Conservation (phyloP, 1,140 invertebrate species). For the Thaumatotibia leucotreta region DNA sequence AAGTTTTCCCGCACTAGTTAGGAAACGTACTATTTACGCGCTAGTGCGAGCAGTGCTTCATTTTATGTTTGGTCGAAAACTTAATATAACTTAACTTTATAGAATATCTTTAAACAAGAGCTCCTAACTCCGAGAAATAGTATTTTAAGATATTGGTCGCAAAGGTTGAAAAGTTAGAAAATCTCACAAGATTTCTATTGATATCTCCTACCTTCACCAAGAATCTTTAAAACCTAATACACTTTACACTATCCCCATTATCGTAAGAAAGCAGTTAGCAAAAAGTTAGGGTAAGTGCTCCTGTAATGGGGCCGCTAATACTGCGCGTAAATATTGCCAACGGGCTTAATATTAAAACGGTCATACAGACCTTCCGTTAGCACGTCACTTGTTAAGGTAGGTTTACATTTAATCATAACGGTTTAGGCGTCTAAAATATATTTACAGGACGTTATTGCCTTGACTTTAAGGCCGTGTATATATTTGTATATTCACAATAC, state of each 20-base stretch:
- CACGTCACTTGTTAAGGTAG: slow-evolving; percentile 20
- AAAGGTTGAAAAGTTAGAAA: neutral
- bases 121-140: too few relatives aligned
- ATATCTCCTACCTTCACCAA: neutral
- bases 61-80: too few relatives aligned
- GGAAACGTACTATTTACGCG: too few relatives aligned
- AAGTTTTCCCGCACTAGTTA: too few relatives aligned
- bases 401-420: slow-evolving; percentile 16
- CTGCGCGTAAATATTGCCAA: slow-evolving; percentile 44
- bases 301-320: slow-evolving; percentile 45
- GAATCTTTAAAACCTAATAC: neutral
- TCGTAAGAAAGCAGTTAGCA: slow-evolving; percentile 19
- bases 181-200: neutral
- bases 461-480: too few relatives aligned
- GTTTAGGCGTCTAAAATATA: too few relatives aligned
- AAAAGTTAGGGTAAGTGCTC: slow-evolving; percentile 45
- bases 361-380: slow-evolving; percentile 41
- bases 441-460: too few relatives aligned
- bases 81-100: too few relatives aligned
- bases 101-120: too few relatives aligned
- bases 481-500: too few relatives aligned
- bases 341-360: slow-evolving; percentile 54
- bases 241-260: slow-evolving; percentile 6
- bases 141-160: neutral
- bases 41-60: too few relatives aligned